Evolutionary conservation across 2,113 vertebrate species (phyloP).

Genomic region (Aspidoscelis tigris): DNA sequence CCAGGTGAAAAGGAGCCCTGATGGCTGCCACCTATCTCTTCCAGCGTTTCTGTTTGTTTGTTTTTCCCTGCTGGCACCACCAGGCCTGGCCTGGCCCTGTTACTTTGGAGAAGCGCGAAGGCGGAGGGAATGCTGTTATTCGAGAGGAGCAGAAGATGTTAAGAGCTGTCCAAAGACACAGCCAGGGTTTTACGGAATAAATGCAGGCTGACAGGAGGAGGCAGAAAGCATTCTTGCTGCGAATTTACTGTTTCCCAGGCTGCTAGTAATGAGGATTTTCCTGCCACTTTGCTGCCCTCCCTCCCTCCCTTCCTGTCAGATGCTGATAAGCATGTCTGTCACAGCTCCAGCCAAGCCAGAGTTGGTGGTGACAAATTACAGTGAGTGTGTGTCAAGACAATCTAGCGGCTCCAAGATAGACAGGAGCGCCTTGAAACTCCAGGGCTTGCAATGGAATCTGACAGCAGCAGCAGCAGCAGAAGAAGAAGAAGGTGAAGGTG

Average conservation of each 20-base stretch:
- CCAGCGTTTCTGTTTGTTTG: too few species aligned
- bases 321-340: conserved; percentile 59
- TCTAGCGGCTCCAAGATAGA: conserved; percentile 65
- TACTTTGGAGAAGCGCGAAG: background rate
- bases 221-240: background rate
- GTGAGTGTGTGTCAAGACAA: conserved; percentile 68
- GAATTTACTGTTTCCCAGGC: conserved; percentile 13
- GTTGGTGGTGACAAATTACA: conserved; percentile 68
- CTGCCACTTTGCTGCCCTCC: conserved; percentile 44
- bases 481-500: too few species aligned
- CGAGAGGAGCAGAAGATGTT: background rate
- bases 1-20: too few species aligned
- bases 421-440: conserved; percentile 67
- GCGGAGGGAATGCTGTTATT: too few species aligned
- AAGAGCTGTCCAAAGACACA: accelerated
- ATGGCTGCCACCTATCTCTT: too few species aligned
- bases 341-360: conserved; percentile 43
- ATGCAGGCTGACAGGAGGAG: accelerated
- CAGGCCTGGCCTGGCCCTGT: too few species aligned
- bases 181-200: accelerated
- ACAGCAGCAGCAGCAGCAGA: too few species aligned
- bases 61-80: too few species aligned
- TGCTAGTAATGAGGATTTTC: conserved; percentile 39
- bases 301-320: conserved; percentile 48
- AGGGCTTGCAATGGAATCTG: conserved; percentile 35